Percentiles rank a stretch among this genome's conserved stretches.
These are phyloP conservation scores for Chirona hameri DNA, from an alignment of 2,888 invertebrate species.

Conservation along the genomic window DNA sequence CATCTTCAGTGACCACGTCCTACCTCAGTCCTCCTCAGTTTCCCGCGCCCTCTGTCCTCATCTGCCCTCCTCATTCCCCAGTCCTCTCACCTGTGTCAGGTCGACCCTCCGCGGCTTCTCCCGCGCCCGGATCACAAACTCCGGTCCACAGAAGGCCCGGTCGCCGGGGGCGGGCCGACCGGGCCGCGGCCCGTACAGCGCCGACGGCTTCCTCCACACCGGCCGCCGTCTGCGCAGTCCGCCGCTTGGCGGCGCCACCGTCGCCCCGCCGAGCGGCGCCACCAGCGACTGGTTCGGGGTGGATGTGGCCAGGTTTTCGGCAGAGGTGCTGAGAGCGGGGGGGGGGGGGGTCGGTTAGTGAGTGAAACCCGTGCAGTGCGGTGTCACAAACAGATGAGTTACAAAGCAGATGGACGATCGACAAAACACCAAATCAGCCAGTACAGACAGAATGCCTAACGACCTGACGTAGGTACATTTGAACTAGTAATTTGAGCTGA, in stretches of 20 bases:
- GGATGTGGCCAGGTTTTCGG: neutral
- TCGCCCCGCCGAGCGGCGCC: neutral
- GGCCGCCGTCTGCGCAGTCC: neutral
- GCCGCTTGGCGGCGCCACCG: neutral
- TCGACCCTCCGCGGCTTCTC: slow-evolving; percentile 3
- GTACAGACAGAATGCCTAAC: no score
- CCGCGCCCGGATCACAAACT: slow-evolving; percentile 26
- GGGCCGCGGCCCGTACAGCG: slow-evolving; percentile 5
- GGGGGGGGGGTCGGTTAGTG: no score
- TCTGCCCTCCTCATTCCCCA: neutral
- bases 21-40: no score
- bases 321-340: neutral
- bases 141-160: neutral
- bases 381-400: no score
- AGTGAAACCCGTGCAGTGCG: no score
- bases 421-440: no score
- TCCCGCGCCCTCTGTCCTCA: no score
- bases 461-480: no score
- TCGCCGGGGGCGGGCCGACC: neutral
- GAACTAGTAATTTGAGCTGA: no score
- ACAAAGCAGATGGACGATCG: no score
- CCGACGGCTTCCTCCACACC: neutral
- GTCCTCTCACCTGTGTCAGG: slow-evolving; percentile 23
- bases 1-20: no score
- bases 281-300: slow-evolving; percentile 26